Percentiles rank a stretch among this genome's conserved stretches.
Conservation (phyloP, 2,113 vertebrate species). For the Cololabis saira region DNA sequence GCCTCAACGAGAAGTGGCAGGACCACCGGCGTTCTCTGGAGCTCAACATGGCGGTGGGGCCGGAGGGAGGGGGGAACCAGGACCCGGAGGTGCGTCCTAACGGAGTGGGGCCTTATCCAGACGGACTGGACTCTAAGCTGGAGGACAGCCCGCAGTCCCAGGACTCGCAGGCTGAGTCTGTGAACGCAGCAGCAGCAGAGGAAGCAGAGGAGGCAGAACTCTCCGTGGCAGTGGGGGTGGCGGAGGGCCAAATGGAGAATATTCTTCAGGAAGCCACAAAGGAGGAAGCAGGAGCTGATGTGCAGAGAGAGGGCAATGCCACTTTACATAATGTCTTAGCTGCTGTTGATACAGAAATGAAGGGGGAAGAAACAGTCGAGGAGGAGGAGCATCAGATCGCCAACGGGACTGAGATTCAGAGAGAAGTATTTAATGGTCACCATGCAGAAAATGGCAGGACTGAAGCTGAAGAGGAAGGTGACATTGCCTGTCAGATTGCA, state of each 20-base stretch:
- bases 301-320: slow-evolving; percentile 46
- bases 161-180: slow-evolving; percentile 36
- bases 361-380: slow-evolving; percentile 6
- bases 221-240: slow-evolving; percentile 88
- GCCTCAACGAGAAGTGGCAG: slow-evolving; percentile 97
- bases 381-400: slow-evolving; percentile 13
- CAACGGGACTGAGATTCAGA: slow-evolving; percentile 17
- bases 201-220: slow-evolving; percentile 83
- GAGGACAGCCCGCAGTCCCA: slow-evolving; percentile 64
- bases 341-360: slow-evolving; percentile 25
- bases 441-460: slow-evolving; percentile 31
- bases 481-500: slow-evolving; percentile 7
- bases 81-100: slow-evolving; percentile 66
- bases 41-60: slow-evolving; percentile 83
- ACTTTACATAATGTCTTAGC: not conserved
- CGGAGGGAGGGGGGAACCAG: slow-evolving; percentile 78
- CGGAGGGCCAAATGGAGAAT: slow-evolving; percentile 94
- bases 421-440: slow-evolving; percentile 49
- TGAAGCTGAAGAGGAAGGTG: slow-evolving; percentile 16
- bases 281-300: slow-evolving; percentile 84
- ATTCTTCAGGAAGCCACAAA: slow-evolving; percentile 94
- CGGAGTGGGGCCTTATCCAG: slow-evolving; percentile 47
- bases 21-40: slow-evolving; percentile 94
- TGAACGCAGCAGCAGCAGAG: slow-evolving; percentile 4
- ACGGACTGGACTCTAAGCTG: slow-evolving; percentile 49